phyloP scores from a whole-genome alignment of 1,140 invertebrate species.

The Watersipora subatra region DNA sequence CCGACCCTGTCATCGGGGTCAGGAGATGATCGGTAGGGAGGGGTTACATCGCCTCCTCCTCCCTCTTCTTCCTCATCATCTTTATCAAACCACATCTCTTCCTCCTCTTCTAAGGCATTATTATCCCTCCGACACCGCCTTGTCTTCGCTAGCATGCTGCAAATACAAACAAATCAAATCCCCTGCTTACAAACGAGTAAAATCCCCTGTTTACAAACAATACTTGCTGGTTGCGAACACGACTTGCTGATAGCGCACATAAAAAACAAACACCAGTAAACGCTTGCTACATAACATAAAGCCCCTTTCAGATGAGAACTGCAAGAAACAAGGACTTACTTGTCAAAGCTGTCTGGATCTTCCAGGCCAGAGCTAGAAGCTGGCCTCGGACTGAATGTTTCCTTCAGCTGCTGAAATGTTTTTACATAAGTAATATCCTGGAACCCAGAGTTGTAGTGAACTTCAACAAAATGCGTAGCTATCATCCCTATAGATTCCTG shows the following conservation, averaged over 20 bases:
- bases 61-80: slow-evolving; percentile 75
- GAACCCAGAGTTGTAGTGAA: background rate
- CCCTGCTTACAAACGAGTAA: background rate
- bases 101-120: slow-evolving; percentile 83
- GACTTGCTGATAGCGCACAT: too few relatives aligned
- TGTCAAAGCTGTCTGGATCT: too few relatives aligned
- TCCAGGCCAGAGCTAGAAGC: too few relatives aligned
- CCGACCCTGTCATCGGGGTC: slow-evolving; percentile 42
- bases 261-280: too few relatives aligned
- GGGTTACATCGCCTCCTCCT: slow-evolving; percentile 14
- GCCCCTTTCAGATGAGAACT: too few relatives aligned
- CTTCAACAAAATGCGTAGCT: background rate
- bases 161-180: slow-evolving; percentile 1
- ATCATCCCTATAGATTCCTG: background rate
- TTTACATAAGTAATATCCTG: background rate
- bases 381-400: background rate
- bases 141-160: slow-evolving; percentile 18
- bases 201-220: too few relatives aligned
- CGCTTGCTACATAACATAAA: too few relatives aligned
- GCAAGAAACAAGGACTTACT: too few relatives aligned
- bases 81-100: slow-evolving; percentile 97
- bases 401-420: background rate
- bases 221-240: too few relatives aligned
- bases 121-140: slow-evolving; percentile 73
- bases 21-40: slow-evolving; percentile 25